Percentiles rank a stretch among this genome's conserved stretches.
phyloP scores from a whole-genome alignment of 2,113 vertebrate species.

The Pantherophis guttatus region DNA sequence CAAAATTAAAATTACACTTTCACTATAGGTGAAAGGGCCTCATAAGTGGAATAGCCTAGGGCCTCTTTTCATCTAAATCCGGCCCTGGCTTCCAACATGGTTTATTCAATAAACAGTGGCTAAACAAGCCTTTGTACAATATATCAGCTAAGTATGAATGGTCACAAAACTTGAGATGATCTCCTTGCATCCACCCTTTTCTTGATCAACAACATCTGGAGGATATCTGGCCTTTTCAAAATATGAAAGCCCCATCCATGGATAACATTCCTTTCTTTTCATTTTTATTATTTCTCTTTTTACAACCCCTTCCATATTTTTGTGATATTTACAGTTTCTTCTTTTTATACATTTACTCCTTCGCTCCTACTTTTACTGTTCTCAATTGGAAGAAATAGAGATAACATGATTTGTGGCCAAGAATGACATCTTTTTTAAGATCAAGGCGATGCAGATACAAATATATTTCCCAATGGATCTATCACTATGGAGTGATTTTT shows the following conservation, averaged over 20 bases:
- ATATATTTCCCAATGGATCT: neutral
- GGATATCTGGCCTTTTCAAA: neutral
- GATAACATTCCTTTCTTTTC: neutral
- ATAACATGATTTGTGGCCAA: neutral
- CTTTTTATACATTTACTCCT: neutral
- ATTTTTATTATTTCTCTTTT: neutral
- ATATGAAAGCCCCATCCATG: neutral
- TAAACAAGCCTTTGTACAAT: neutral
- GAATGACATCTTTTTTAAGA: neutral
- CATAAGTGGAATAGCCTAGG: no score
- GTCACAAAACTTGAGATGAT: neutral
- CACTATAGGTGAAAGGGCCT: no score
- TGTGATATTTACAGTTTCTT: neutral
- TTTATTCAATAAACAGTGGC: neutral
- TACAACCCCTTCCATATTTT: neutral
- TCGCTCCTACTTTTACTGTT: neutral
- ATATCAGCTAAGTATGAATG: neutral
- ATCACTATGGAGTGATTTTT: neutral
- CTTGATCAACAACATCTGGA: neutral
- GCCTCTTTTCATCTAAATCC: no score
- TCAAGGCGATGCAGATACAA: neutral
- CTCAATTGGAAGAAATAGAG: neutral
- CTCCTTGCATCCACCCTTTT: neutral
- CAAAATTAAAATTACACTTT: no score
- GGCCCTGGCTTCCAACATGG: neutral